A percentile compares a stretch with the other conserved stretches of the same genome.
These are phyloP conservation scores for Morus bassanus DNA, from an alignment of 2,797 vertebrate species.

Conservation along the genomic window DNA sequence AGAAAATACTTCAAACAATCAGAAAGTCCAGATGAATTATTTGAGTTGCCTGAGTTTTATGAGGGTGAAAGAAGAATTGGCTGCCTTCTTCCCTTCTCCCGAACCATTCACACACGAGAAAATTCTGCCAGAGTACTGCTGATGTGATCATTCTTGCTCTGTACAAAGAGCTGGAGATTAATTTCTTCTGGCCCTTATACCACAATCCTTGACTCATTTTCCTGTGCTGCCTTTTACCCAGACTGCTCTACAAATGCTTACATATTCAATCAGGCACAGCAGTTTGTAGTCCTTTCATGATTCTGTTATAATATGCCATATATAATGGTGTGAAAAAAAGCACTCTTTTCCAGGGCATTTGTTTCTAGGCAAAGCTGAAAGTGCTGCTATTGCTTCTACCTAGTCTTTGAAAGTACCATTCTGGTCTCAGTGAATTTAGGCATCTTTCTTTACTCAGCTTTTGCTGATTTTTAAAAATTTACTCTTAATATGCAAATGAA, in stretches of 20 bases:
- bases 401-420: background rate
- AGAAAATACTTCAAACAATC: background rate
- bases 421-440: background rate
- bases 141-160: background rate
- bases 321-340: background rate
- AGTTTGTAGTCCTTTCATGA: background rate
- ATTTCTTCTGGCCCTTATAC: background rate
- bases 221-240: conserved; percentile 1
- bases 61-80: background rate
- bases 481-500: background rate
- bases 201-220: conserved; percentile 3
- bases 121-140: background rate
- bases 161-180: background rate
- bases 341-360: background rate
- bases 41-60: background rate
- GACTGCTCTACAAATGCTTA: background rate
- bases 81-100: background rate
- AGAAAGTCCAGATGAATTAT: background rate
- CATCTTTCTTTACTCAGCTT: background rate
- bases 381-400: background rate
- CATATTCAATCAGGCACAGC: background rate
- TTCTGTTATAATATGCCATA: background rate
- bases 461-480: background rate
- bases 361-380: background rate
- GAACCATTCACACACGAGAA: background rate